Base-by-base conservation (phyloP, 2,888 invertebrate genomes). In the Synergus itoensis region DNA sequence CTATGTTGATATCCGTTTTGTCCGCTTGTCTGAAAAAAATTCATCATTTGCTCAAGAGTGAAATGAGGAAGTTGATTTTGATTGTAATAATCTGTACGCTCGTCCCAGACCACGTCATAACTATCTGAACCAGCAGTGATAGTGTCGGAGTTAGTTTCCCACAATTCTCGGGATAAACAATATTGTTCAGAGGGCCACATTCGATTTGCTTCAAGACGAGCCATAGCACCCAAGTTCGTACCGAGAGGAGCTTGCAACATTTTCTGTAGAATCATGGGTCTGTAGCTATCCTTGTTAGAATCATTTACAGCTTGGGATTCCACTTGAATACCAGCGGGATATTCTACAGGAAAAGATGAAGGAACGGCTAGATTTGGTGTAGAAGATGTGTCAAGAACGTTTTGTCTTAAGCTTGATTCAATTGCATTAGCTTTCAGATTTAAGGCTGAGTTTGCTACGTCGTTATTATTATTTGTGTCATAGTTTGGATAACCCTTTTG, bases 191-290 rank as follows among this genome's bases (percentile, higher is more conserved):
- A 69, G 1, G 86, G 75, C 84, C 86, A 87, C 41, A 84, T 79
- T 48, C 85, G 75, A 65, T 87, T 88, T 8, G 85, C 80, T 45
- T 80, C 86, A 1, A 90, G 90, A 77, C 89, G 88, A 8, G 90
- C 91, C 63, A 91, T 89, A 64, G 89, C 90, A 43, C 89, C 89
- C 18, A 92, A 83, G 85, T 91, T 90, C 3, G 90, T 89, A 21
- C 92, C 92, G 1, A 84, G 87, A 16, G 92, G 92, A 16, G 92
- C 92, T 79, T 92, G 90, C 5, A 92, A 83, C 90, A 92, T 91
- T 83, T 89, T 90, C 80, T 90, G 91, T 0, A 92, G 62, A 4
- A 91, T 81, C 14, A 90, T 83, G 0, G 90, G 85, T 4, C 86
- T 88, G 5, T 84, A 84, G 0, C 78, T 67, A 11, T 83, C 78